Evolutionary conservation across 2,888 invertebrate genomes (phyloP).

Genomic region (Rhagophthalmus giganteus): DNA sequence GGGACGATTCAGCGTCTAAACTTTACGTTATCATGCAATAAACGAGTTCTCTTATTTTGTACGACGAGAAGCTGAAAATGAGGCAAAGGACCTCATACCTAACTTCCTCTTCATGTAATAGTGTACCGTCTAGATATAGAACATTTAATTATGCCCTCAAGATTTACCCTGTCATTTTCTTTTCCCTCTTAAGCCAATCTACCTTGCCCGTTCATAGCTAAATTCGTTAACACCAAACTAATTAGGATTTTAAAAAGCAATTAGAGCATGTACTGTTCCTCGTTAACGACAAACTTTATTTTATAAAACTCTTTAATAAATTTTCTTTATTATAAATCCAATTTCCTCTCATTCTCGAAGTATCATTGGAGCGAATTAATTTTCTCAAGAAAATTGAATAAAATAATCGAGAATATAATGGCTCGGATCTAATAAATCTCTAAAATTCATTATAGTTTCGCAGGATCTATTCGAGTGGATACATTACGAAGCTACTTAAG

Average conservation of each 20-base stretch:
- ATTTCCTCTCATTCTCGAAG: conserved; percentile 7
- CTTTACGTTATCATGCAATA: no score
- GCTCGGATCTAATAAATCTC: no score
- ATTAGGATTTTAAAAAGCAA: conserved; percentile 26
- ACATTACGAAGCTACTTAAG: no score
- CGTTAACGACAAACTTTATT: conserved; percentile 15
- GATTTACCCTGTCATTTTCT: conserved; percentile 25
- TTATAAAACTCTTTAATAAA: conserved; percentile 9
- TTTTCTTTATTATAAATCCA: conserved; percentile 13
- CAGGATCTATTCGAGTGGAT: no score
- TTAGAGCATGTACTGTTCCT: conserved; percentile 14
- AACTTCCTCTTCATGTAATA: conserved; percentile 13
- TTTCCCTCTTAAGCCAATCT: conserved; percentile 23
- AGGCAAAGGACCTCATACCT: conserved; percentile 15
- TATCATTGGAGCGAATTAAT: conserved; percentile 13
- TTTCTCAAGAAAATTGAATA: conserved; percentile 9
- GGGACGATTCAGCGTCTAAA: no score
- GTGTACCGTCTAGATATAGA: conserved; percentile 24
- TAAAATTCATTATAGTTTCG: no score
- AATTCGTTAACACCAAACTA: conserved; percentile 25
- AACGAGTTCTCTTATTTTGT: conserved; percentile 20
- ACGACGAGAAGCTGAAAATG: conserved; percentile 17
- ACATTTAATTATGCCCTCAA: conserved; percentile 28
- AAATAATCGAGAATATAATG: no score
- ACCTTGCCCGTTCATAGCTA: conserved; percentile 23